phyloP scores from a whole-genome alignment of 35 echinoderm and acorn worm species.

The Apostichopus parvimensis region DNA sequence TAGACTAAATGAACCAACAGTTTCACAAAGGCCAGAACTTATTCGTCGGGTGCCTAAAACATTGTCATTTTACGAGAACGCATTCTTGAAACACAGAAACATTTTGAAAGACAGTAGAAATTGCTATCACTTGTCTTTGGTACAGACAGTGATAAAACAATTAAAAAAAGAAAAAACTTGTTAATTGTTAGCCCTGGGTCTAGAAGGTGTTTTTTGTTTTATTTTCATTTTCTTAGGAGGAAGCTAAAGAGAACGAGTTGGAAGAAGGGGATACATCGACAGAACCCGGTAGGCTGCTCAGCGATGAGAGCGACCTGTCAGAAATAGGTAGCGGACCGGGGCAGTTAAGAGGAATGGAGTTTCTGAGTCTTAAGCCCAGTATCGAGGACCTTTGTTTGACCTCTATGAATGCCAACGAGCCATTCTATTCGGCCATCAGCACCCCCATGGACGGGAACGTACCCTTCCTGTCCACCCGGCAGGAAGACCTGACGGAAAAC shows the following conservation, averaged over 20 bases:
- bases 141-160: too few relatives aligned
- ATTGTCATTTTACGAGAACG: too few relatives aligned
- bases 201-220: neutral
- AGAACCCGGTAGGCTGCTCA: neutral
- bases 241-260: neutral
- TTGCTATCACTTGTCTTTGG: too few relatives aligned
- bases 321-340: neutral
- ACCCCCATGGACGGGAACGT: conserved; percentile 74
- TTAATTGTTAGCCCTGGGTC: too few relatives aligned
- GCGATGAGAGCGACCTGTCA: conserved; percentile 36
- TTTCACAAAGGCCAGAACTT: too few relatives aligned
- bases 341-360: conserved; percentile 22
- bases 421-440: conserved; percentile 80
- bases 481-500: conserved; percentile 28
- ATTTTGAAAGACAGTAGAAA: too few relatives aligned
- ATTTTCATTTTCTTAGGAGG: neutral
- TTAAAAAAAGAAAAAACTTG: too few relatives aligned
- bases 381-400: conserved; percentile 28
- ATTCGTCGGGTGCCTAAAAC: too few relatives aligned
- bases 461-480: conserved; percentile 42
- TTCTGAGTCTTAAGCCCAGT: conserved; percentile 15
- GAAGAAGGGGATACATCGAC: neutral
- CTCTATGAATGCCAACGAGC: conserved; percentile 39
- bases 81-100: too few relatives aligned
- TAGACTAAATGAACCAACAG: too few relatives aligned